Evolutionary conservation across 2,113 vertebrate species (phyloP).

Genomic region (Pica pica): DNA sequence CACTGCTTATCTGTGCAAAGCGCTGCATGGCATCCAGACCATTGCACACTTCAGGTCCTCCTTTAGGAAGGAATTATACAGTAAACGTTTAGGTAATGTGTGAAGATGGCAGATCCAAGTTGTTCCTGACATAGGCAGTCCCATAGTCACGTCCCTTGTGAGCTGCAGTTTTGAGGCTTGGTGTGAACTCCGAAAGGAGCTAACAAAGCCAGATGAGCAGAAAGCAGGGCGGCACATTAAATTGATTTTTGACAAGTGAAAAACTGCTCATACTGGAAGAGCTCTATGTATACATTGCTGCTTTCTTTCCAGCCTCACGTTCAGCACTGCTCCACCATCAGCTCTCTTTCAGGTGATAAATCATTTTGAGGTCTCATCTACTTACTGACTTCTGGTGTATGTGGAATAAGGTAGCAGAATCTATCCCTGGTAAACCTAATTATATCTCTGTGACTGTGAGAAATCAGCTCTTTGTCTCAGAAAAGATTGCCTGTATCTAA

Average conservation of each 20-base stretch:
- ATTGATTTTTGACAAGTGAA: constrained; percentile 47
- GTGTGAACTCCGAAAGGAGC: neutral
- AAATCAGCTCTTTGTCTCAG: constrained; percentile 40
- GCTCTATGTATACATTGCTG: neutral
- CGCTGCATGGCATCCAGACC: neutral
- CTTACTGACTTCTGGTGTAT: constrained; percentile 18
- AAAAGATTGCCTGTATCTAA: neutral
- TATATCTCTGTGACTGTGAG: constrained; percentile 12
- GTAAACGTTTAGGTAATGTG: neutral
- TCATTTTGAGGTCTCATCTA: constrained; percentile 44
- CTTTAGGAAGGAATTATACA: neutral
- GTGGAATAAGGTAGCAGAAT: constrained; percentile 25
- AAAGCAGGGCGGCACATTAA: neutral
- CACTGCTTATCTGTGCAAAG: neutral
- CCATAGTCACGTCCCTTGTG: neutral
- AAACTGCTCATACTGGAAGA: neutral
- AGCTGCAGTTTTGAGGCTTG: neutral
- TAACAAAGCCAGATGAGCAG: neutral
- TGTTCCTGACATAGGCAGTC: neutral
- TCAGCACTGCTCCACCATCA: neutral
- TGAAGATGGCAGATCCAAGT: neutral
- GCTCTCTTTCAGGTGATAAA: constrained; percentile 39
- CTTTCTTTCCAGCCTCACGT: neutral
- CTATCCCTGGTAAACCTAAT: constrained; percentile 36
- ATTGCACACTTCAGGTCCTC: neutral